phyloP scores from a whole-genome alignment of 2,888 invertebrate genomes.

The Morinoia aosen region DNA sequence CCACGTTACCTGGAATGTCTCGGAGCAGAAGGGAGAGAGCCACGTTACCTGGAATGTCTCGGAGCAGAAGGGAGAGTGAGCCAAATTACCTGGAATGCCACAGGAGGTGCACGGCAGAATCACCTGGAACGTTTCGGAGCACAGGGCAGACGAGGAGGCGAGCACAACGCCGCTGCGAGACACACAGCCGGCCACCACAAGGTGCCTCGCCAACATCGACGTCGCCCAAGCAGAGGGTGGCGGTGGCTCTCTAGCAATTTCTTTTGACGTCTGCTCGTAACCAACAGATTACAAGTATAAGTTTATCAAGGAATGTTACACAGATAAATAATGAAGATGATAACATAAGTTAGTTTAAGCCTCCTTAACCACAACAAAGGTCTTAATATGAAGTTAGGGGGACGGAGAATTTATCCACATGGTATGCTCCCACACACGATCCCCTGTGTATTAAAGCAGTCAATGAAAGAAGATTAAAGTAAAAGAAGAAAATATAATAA shows the following conservation, averaged over 20 bases:
- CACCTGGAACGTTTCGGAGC: background rate
- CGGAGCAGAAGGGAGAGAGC: no score
- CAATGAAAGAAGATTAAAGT: no score
- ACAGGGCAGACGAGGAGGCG: background rate
- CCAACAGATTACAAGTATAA: no score
- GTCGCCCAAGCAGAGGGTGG: background rate
- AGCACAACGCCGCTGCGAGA: background rate
- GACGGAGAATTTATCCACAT: no score
- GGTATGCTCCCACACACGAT: no score
- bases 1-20: background rate
- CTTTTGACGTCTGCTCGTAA: background rate
- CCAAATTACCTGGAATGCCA: background rate
- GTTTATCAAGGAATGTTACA: no score
- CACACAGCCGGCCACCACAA: background rate
- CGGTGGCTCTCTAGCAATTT: background rate
- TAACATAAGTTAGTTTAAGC: no score
- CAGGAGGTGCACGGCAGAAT: background rate
- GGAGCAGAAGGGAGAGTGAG: background rate
- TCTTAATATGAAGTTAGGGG: no score
- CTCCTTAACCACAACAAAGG: no score
- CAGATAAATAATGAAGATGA: no score
- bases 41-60: background rate
- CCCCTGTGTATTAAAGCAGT: no score
- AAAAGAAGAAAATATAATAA: no score
- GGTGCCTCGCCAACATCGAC: background rate